These are phyloP conservation scores for Apteryx owenii DNA, from an alignment of 2,113 vertebrate species.

Conservation along the genomic window DNA sequence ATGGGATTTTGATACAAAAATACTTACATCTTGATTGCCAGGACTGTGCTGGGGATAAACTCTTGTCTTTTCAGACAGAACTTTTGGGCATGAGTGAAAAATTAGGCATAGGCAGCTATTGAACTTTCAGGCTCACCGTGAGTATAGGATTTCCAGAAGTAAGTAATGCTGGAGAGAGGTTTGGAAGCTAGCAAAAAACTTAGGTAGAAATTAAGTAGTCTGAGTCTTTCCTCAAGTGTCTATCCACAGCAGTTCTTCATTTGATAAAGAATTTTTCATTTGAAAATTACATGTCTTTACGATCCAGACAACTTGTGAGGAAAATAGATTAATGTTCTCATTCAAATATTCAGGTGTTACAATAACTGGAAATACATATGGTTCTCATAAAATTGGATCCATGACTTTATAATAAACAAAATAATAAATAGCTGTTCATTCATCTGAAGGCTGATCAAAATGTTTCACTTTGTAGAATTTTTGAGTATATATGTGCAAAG, in stretches of 20 bases:
- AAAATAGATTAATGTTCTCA: neutral
- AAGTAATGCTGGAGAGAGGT: neutral
- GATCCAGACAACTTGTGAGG: neutral
- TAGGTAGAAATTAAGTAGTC: neutral
- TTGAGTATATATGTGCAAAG: neutral
- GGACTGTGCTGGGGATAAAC: neutral
- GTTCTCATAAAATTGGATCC: neutral
- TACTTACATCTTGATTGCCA: neutral
- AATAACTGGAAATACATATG: neutral
- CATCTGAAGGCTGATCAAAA: neutral
- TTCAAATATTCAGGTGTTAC: neutral
- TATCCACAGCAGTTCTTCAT: neutral
- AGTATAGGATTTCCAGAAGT: neutral
- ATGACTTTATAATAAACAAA: neutral
- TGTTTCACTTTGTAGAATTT: neutral
- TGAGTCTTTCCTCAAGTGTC: neutral
- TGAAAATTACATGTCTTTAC: neutral
- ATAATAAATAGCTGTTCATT: neutral
- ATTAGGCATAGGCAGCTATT: neutral
- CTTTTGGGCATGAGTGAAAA: neutral
- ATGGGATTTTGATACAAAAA: neutral
- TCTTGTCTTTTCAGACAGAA: neutral
- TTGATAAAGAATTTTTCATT: neutral
- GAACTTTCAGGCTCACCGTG: neutral
- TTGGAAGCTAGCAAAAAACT: neutral